Evolutionary conservation across 2,888 invertebrate genomes (phyloP), one percentile per base, ranked within the genome.

Genomic region (Scaptomyza polygonia): DNA sequence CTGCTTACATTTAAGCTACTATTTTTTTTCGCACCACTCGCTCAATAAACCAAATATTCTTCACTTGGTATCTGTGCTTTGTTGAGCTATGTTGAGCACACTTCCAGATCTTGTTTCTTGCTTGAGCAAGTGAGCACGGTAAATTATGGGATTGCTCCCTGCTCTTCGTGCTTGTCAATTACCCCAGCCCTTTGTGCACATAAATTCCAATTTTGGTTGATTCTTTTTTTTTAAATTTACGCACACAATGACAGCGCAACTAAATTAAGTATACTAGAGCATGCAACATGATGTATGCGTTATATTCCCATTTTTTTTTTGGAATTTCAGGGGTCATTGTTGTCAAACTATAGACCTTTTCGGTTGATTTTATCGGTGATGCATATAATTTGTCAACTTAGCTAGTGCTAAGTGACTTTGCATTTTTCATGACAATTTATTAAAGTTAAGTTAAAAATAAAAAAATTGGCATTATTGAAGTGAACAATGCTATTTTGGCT

Each of bases 131-230:
- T 44, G 32, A 39, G 65, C 7, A 42, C 9, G 44, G 59, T 58
- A 51, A 85, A 65, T 74, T 86, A 84, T 81, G 76, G 55, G 48
- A 57, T 43, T 49, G 44, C 45, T 34, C 32, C 42, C n/a, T 48
- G 56, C 58, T 30, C 67, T 42, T 45, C n/a, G 36, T 43, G 53
- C 74, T 57, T 87, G 79, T 79, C 81, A 81, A 86, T 88, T 82
- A 88, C 70, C 49, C 51, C 53, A 47, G 59, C 42, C 53, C 62
- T 64, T 21, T 25, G 69, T 63, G 45, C 69, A 73, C 80, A 88
- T 83, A 86, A 83, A 83, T 83, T 71, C 64, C 77, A 77, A 77
- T 79, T 88, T 36, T 3, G 11, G 39, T 34, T 9, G 25, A 36
- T 14, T 47, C 49, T 45, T 25, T 47, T 54, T 45, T 25, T 12